Evolutionary conservation across 37 sponge, comb jelly and placozoan species (phyloP).

Genomic region (Haliclona indistincta): DNA sequence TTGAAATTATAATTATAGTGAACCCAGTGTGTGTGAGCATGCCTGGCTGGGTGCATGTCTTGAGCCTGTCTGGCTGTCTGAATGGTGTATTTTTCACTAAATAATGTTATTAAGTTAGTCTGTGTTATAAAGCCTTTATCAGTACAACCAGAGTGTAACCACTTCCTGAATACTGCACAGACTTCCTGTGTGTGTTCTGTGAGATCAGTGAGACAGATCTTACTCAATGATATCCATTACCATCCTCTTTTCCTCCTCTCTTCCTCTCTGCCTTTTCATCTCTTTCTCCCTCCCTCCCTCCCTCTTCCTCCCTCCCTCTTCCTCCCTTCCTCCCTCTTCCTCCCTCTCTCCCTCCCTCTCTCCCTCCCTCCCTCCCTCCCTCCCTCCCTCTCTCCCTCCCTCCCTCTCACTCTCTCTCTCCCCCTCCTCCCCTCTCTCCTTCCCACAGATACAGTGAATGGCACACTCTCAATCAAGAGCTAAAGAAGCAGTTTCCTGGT

Average conservation of each 20-base stretch:
- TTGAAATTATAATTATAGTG: no score
- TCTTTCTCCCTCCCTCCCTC: no score
- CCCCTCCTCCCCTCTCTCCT: neutral
- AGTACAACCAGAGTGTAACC: no score
- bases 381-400: slow-evolving; percentile 16
- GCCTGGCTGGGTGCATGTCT: no score
- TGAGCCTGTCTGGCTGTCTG: no score
- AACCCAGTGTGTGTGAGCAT: no score
- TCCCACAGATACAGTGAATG: slow-evolving; percentile 74
- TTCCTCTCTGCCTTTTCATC: neutral
- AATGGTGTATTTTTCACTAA: no score
- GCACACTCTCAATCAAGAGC: slow-evolving; percentile 51
- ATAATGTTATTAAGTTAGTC: no score
- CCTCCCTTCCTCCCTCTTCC: neutral
- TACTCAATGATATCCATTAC: neutral
- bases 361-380: slow-evolving; percentile 25
- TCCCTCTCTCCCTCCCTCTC: slow-evolving; percentile 24
- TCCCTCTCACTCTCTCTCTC: slow-evolving; percentile 8
- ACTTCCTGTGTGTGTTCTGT: no score
- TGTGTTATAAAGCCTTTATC: no score
- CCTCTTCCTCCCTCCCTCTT: slow-evolving; percentile 12
- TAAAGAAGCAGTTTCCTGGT: slow-evolving; percentile 22
- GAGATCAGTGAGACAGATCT: no score
- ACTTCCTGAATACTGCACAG: no score
- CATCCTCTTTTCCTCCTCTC: neutral